Percentiles rank a stretch among this genome's conserved stretches.
Conservation (phyloP, 1,140 invertebrate species). For the Spodoptera frugiperda region DNA sequence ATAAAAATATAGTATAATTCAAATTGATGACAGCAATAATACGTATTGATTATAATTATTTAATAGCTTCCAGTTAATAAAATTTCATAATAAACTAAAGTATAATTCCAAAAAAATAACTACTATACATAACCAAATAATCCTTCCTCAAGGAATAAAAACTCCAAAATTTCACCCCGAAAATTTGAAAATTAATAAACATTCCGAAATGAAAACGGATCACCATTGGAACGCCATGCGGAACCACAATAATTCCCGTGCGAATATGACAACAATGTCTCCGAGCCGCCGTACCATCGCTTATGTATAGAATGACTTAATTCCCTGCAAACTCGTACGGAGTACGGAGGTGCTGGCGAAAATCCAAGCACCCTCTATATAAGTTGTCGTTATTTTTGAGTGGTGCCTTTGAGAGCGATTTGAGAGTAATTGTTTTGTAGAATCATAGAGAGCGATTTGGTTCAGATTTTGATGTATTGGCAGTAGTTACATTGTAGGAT, state of each 20-base stretch:
- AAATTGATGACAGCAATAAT: too few species aligned
- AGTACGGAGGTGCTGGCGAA: constrained; percentile 44
- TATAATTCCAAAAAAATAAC: too few species aligned
- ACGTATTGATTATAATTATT: too few species aligned
- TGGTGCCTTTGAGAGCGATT: background rate
- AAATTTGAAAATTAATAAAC: background rate
- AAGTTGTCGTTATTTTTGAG: constrained; percentile 28
- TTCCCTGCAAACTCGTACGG: constrained; percentile 42
- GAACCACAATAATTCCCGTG: constrained; percentile 14
- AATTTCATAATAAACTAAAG: too few species aligned
- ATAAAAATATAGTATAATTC: too few species aligned
- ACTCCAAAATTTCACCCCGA: too few species aligned
- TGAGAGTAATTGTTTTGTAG: background rate
- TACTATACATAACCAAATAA: too few species aligned
- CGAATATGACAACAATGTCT: constrained; percentile 28
- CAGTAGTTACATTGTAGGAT: too few species aligned
- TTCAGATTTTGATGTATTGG: too few species aligned
- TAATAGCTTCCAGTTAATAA: too few species aligned
- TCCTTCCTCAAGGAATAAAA: too few species aligned
- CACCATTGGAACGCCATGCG: constrained; percentile 1
- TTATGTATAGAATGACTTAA: constrained; percentile 53
- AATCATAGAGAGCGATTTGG: too few species aligned
- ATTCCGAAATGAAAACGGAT: constrained; percentile 14
- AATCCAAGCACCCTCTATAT: constrained; percentile 47
- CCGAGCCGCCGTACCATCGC: background rate